Percentiles rank a stretch among this genome's conserved stretches.
Conservation (phyloP, 2,888 invertebrate genomes). For the Doris montereyensis region DNA sequence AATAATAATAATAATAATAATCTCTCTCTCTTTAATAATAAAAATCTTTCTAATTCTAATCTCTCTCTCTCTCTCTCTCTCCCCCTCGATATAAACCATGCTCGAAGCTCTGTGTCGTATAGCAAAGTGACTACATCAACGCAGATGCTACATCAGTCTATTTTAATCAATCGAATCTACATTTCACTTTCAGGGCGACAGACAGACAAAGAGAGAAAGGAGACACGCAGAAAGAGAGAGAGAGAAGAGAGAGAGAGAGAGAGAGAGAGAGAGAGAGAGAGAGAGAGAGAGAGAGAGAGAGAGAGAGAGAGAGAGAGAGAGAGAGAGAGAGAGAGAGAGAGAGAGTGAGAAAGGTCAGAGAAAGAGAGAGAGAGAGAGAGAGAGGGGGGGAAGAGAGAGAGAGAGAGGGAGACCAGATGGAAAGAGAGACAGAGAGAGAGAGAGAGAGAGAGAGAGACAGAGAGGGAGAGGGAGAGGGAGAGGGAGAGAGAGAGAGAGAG, state of each 20-base stretch:
- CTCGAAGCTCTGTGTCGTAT: no score
- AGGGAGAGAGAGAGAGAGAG: not conserved
- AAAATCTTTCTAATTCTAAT: no score
- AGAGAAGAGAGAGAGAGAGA: constrained; percentile 7
- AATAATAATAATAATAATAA: no score
- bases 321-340: constrained; percentile 30
- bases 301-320: not conserved
- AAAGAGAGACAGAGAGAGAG: not conserved
- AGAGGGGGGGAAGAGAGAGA: not conserved
- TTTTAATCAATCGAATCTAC: no score
- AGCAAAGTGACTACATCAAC: no score
- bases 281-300: constrained; percentile 32
- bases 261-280: constrained; percentile 33
- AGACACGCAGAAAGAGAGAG: no score
- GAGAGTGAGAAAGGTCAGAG: constrained; percentile 11
- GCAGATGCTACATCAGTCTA: no score
- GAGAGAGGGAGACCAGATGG: not conserved
- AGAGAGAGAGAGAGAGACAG: not conserved
- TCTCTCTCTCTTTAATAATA: no score
- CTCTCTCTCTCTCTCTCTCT: no score
- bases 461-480: not conserved
- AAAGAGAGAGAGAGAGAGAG: not conserved
- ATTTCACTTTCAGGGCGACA: no score
- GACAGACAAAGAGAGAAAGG: no score
- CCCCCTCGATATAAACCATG: no score